Conservation (phyloP, 2,888 invertebrate genomes). For the Icerya purchasi region DNA sequence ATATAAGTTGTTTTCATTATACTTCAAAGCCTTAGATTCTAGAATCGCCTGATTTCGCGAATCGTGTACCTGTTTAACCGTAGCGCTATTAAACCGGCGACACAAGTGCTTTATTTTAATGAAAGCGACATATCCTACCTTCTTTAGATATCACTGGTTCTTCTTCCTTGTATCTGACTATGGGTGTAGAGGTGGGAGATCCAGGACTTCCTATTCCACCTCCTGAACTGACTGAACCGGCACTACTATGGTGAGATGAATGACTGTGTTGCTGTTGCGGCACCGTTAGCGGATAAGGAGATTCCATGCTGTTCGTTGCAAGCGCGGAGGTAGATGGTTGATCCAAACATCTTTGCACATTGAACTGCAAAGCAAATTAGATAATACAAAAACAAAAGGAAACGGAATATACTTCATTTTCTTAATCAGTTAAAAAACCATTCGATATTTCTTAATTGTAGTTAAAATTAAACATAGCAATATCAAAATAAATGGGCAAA, state of each 20-base stretch:
- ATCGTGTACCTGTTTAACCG: too few relatives aligned
- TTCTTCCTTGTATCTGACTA: slow-evolving; percentile 29
- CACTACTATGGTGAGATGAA: slow-evolving; percentile 17
- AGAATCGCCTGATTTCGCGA: too few relatives aligned
- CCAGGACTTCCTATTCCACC: slow-evolving; percentile 19
- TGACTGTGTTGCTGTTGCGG: slow-evolving; percentile 25
- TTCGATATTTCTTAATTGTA: too few relatives aligned
- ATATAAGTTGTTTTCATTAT: too few relatives aligned
- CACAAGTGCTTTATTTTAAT: too few relatives aligned
- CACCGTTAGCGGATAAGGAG: slow-evolving; percentile 8
- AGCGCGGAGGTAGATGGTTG: slow-evolving; percentile 24
- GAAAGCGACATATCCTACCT: too few relatives aligned
- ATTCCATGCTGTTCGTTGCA: slow-evolving; percentile 16
- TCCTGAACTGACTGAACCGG: slow-evolving; percentile 27
- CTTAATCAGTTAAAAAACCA: too few relatives aligned
- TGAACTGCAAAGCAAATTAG: slow-evolving; percentile 24
- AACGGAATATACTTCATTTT: too few relatives aligned
- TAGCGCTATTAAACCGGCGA: too few relatives aligned
- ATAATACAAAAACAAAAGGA: not conserved
- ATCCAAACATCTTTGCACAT: slow-evolving; percentile 28
- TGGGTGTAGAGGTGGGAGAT: slow-evolving; percentile 22
- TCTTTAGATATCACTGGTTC: slow-evolving; percentile 31
- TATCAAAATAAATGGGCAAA: too few relatives aligned
- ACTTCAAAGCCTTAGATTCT: too few relatives aligned
- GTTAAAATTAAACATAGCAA: too few relatives aligned